Evolutionary conservation across 2,888 invertebrate genomes (phyloP).

Genomic region (Tenthredo amoena): DNA sequence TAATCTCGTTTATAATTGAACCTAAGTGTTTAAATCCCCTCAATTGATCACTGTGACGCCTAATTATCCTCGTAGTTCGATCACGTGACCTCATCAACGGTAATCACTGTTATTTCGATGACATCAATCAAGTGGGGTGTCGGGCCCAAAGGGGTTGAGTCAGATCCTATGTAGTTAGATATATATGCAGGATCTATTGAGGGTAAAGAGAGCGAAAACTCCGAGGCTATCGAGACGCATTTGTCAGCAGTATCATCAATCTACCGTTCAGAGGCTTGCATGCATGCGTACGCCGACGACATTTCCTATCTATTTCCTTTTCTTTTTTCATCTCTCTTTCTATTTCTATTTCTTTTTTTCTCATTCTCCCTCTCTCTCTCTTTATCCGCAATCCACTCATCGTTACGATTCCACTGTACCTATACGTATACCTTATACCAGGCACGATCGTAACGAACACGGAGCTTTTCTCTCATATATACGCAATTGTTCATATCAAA

Average conservation of each 20-base stretch:
- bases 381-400: neutral
- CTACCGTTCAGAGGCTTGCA: conserved; percentile 39
- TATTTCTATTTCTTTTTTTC: neutral
- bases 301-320: conserved; percentile 3
- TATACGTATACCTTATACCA: neutral
- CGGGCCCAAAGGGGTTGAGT: neutral
- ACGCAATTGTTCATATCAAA: neutral
- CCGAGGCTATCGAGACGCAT: conserved; percentile 33
- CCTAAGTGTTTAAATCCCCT: neutral
- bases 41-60: neutral
- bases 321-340: neutral
- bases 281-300: conserved; percentile 8
- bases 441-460: neutral
- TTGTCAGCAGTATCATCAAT: conserved; percentile 48
- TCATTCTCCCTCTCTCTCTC: neutral
- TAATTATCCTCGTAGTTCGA: conserved; percentile 36
- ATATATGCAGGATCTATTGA: neutral
- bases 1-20: neutral
- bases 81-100: conserved; percentile 44
- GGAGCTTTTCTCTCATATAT: neutral
- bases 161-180: neutral
- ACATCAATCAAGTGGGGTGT: conserved; percentile 34
- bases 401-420: neutral
- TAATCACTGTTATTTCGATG: conserved; percentile 42
- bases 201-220: conserved; percentile 29